phyloP scores from a whole-genome alignment of 2,113 vertebrate genomes.

The Lates calcarifer region DNA sequence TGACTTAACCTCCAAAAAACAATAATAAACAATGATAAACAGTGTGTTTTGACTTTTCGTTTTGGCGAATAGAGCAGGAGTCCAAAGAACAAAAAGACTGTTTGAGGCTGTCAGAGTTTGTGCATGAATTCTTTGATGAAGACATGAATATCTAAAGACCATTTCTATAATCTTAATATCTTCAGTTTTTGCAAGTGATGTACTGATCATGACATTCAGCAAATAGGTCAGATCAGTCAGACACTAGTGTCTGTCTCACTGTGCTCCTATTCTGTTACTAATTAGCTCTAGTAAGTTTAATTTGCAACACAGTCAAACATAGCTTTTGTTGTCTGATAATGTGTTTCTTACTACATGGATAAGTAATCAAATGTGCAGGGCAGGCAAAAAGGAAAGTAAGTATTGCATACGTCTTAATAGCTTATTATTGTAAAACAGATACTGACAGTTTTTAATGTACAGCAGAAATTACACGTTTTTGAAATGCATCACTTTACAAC shows the following conservation, averaged over 20 bases:
- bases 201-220: not conserved
- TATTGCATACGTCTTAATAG: not conserved
- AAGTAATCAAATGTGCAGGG: no score
- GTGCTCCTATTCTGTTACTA: not conserved
- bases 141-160: no score
- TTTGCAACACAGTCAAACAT: not conserved
- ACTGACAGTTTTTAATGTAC: not conserved
- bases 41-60: not conserved
- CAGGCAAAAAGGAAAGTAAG: no score
- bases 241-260: no score
- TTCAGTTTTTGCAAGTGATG: not conserved
- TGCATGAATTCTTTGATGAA: no score
- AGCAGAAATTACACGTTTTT: not conserved
- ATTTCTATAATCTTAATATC: no score
- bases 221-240: not conserved
- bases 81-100: no score
- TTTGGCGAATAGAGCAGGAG: not conserved
- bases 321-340: not conserved
- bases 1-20: conserved; percentile 53
- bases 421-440: not conserved
- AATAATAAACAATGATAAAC: no score
- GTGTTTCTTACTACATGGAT: no score
- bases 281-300: not conserved
- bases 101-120: no score
- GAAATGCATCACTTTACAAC: no score